Conservation (phyloP, 2,113 vertebrate genomes). For the Oryzias curvinotus region DNA sequence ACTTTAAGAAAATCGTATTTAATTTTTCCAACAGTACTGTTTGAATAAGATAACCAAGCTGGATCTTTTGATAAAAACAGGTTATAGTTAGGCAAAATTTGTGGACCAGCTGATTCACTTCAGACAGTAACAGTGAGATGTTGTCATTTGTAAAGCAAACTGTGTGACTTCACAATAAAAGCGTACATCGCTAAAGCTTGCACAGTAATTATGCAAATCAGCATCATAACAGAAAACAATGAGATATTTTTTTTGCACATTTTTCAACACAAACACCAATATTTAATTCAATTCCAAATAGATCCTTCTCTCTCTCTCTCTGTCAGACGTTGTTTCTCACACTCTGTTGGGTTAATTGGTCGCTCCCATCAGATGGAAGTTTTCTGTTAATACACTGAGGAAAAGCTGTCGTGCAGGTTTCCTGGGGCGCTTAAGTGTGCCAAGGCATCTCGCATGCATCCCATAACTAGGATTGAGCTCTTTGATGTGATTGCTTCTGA, state of each 20-base stretch:
- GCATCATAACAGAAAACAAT: no score
- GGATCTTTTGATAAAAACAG: slow-evolving; percentile 48
- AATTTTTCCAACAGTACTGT: slow-evolving; percentile 27
- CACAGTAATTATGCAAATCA: not conserved
- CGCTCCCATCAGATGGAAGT: slow-evolving; percentile 62
- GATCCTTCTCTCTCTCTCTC: slow-evolving; percentile 2
- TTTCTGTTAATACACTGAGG: slow-evolving; percentile 67
- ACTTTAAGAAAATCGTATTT: slow-evolving; percentile 1
- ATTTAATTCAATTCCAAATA: no score
- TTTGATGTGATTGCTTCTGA: slow-evolving; percentile 84
- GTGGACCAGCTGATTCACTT: slow-evolving; percentile 62
- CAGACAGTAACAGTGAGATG: slow-evolving; percentile 49
- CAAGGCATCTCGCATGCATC: slow-evolving; percentile 65
- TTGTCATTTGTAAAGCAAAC: slow-evolving; percentile 5
- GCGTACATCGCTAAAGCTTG: not conserved
- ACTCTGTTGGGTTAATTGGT: slow-evolving; percentile 65
- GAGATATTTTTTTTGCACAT: no score
- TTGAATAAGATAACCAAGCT: slow-evolving; percentile 49
- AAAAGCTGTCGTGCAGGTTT: slow-evolving; percentile 64
- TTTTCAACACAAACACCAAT: no score
- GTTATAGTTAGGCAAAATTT: slow-evolving; percentile 56
- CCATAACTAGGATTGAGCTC: slow-evolving; percentile 73
- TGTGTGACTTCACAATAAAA: no score
- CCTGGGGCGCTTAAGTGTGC: slow-evolving; percentile 63
- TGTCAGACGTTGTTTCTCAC: slow-evolving; percentile 27